A percentile compares a stretch with the other conserved stretches of the same genome.
Conservation (phyloP, 2,797 vertebrate species). For the Hippocampus kuda region DNA sequence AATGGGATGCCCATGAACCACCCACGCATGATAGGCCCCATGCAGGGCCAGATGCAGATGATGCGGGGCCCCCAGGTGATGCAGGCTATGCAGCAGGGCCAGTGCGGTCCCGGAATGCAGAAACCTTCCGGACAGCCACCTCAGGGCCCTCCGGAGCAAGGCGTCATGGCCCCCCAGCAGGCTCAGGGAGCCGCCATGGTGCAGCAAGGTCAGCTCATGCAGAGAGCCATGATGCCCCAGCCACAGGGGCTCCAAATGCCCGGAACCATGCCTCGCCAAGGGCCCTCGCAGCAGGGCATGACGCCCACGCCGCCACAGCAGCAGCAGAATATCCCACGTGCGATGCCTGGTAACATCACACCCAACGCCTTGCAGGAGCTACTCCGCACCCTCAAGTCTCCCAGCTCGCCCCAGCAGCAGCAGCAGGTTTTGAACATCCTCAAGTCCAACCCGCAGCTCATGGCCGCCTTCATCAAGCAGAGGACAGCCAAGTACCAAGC, state of each 20-base stretch:
- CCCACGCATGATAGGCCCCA: conserved; percentile 73
- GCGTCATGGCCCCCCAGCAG: conserved; percentile 54
- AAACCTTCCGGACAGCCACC: conserved; percentile 63
- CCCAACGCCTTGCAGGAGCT: conserved; percentile 90
- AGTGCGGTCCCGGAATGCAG: conserved; percentile 79
- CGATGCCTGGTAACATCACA: conserved; percentile 78
- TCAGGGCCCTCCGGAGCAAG: conserved; percentile 53
- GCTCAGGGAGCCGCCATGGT: conserved; percentile 51
- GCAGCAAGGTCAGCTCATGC: conserved; percentile 60
- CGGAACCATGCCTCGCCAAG: neutral
- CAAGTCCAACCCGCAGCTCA: conserved; percentile 96
- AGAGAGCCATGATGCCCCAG: conserved; percentile 67
- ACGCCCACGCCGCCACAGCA: conserved; percentile 49
- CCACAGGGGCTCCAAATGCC: conserved; percentile 61
- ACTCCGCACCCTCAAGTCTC: conserved; percentile 89
- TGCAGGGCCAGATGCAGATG: conserved; percentile 79
- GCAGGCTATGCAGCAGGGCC: conserved; percentile 74
- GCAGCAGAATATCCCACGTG: conserved; percentile 70
- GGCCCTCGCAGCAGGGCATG: conserved; percentile 69
- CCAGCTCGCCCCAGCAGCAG: conserved; percentile 93
- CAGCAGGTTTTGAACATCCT: conserved; percentile 97
- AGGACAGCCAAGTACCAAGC: conserved; percentile 94
- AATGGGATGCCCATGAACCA: conserved; percentile 83
- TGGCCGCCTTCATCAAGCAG: conserved; percentile 99
- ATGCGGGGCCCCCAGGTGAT: conserved; percentile 81